Evolutionary conservation across 2,888 invertebrate species (phyloP), one percentile per base, ranked within the genome.

Genomic region (Lithophane socia): DNA sequence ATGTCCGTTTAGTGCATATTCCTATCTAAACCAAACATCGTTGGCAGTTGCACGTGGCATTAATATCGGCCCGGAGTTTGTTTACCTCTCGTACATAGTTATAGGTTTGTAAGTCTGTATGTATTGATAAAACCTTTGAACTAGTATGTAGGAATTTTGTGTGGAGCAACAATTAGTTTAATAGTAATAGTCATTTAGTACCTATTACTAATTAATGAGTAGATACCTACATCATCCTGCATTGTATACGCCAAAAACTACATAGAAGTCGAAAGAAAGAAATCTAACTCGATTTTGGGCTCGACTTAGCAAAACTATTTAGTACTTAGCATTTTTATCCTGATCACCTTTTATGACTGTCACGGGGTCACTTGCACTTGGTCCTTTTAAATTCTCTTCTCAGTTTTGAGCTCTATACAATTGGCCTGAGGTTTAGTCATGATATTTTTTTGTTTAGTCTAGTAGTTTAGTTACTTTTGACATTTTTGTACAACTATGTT

Each of bases 51-150:
- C 87, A 87, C 87, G 87, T 87, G 87, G 80, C 69, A 52, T 63
- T 88, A 79, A 88, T 79, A 87, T 87, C 87, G 44, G 74, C 2
- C 5, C 21, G 54, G 84, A 87, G 87, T 88, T 87, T 87, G 71
- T 88, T 86, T 86, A 86, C 88, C 88, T 87, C 82, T 79, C 9
- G 44, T 76, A 68, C 64, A 37, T 29, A 65, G 52, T 47, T 81
- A 65, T 77, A 77, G 3, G 16, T 83, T 29, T 70, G 52, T 73
- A n/a, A 0, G 49, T 58, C 24, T 54, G 64, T 73, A 44, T 63
- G 67, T 66, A 75, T 75, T 82, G 83, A 85, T 83, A 82, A 83
- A 84, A 84, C 69, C 61, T 72, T 80, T 77, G 70, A 54, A 82
- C 67, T 56, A 72, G 58, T 56, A 54, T 49, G 52, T 49, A 52